Conservation (phyloP, 2,888 invertebrate species). For the Chrysolina haemoptera region DNA sequence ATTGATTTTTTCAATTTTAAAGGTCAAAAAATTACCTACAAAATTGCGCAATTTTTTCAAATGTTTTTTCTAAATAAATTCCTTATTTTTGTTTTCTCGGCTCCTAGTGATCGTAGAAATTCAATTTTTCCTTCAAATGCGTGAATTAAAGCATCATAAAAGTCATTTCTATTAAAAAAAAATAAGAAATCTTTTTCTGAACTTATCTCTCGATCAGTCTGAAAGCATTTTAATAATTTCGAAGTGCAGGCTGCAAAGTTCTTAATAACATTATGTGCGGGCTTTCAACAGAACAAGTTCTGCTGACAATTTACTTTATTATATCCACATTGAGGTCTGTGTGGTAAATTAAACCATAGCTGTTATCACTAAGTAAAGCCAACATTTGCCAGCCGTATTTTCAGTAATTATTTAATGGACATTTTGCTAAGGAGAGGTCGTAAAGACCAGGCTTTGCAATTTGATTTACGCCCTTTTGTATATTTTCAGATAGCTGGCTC, state of each 20-base stretch:
- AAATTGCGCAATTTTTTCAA: too few relatives aligned
- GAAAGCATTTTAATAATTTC: constrained; percentile 1
- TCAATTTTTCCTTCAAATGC: too few relatives aligned
- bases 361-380: constrained; percentile 40
- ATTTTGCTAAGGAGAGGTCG: constrained; percentile 50
- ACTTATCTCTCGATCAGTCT: neutral
- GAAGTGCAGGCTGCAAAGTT: constrained; percentile 14
- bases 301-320: constrained; percentile 43
- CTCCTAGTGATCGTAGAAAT: too few relatives aligned
- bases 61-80: too few relatives aligned
- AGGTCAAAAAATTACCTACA: too few relatives aligned
- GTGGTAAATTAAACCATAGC: constrained; percentile 40
- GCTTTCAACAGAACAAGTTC: constrained; percentile 39
- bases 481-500: constrained; percentile 43
- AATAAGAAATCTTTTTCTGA: too few relatives aligned
- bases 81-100: too few relatives aligned
- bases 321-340: constrained; percentile 34
- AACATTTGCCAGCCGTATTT: constrained; percentile 46
- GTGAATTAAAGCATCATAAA: too few relatives aligned
- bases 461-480: constrained; percentile 52
- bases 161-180: too few relatives aligned
- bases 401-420: constrained; percentile 53
- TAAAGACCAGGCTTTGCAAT: constrained; percentile 49
- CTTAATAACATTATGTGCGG: constrained; percentile 18
- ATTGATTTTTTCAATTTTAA: too few relatives aligned